phyloP scores from a whole-genome alignment of 2,888 invertebrate species.

The Stramonita haemastoma region DNA sequence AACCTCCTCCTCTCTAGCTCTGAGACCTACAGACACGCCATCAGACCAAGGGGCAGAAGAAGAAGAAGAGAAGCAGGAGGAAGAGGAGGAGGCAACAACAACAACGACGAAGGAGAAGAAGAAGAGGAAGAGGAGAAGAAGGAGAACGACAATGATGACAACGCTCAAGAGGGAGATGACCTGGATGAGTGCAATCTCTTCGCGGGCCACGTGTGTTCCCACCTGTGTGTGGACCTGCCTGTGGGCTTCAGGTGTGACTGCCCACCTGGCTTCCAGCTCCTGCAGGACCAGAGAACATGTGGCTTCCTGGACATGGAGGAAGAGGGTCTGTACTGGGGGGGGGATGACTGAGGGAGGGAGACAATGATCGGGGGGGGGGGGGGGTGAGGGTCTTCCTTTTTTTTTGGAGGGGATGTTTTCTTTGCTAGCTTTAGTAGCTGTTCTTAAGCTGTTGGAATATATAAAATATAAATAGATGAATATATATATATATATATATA shows the following conservation, averaged over 20 bases:
- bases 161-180: conserved; percentile 44
- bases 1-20: background rate
- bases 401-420: too few species aligned
- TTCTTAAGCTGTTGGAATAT: too few species aligned
- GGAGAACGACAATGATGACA: background rate
- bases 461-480: too few species aligned
- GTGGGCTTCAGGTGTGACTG: conserved; percentile 76
- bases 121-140: background rate
- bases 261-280: conserved; percentile 68
- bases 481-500: too few species aligned
- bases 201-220: conserved; percentile 72
- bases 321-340: background rate
- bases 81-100: background rate
- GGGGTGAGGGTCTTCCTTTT: too few species aligned
- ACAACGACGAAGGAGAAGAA: background rate
- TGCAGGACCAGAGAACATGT: conserved; percentile 70
- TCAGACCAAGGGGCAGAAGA: background rate
- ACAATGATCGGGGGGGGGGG: background rate
- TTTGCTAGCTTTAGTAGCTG: too few species aligned
- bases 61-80: background rate
- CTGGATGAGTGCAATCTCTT: conserved; percentile 75
- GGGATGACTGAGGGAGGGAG: background rate
- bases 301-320: background rate
- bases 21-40: background rate
- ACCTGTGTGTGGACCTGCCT: conserved; percentile 72